Percentiles rank a stretch among this genome's conserved stretches.
phyloP scores from a whole-genome alignment of 2,113 vertebrate species.

The Plectropomus leopardus region DNA sequence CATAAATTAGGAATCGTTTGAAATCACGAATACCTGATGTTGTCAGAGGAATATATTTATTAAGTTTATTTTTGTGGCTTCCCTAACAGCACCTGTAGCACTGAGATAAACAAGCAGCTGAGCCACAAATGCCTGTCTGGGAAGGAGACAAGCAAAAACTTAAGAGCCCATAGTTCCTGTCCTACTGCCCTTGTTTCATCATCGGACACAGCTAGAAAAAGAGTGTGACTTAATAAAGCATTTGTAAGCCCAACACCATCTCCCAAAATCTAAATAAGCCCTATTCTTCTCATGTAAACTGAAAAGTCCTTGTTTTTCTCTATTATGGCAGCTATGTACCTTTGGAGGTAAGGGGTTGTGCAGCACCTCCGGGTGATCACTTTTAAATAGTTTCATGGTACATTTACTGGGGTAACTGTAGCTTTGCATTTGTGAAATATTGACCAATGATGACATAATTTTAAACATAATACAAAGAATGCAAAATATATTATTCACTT shows the following conservation, averaged over 20 bases:
- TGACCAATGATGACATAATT: neutral
- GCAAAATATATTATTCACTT: neutral
- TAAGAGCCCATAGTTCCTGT: neutral
- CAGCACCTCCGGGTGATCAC: neutral
- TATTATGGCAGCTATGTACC: neutral
- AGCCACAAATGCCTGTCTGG: conserved; percentile 6
- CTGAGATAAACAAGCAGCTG: conserved; percentile 19
- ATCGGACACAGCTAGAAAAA: neutral
- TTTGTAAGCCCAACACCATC: too few relatives aligned
- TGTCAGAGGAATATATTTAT: neutral
- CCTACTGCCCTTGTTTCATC: neutral
- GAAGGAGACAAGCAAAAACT: conserved; percentile 27
- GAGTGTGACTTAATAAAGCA: too few relatives aligned
- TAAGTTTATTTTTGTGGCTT: neutral
- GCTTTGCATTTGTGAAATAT: neutral
- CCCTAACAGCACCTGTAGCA: neutral
- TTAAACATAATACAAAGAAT: too few relatives aligned
- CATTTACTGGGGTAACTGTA: neutral
- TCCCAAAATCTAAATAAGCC: neutral
- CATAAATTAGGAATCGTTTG: neutral
- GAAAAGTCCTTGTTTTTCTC: neutral
- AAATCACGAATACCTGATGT: neutral
- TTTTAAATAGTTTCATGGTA: too few relatives aligned
- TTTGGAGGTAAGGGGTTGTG: neutral
- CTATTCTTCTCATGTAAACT: too few relatives aligned